phyloP scores from a whole-genome alignment of 1,140 invertebrate genomes.

The Drosophila gunungcola region DNA sequence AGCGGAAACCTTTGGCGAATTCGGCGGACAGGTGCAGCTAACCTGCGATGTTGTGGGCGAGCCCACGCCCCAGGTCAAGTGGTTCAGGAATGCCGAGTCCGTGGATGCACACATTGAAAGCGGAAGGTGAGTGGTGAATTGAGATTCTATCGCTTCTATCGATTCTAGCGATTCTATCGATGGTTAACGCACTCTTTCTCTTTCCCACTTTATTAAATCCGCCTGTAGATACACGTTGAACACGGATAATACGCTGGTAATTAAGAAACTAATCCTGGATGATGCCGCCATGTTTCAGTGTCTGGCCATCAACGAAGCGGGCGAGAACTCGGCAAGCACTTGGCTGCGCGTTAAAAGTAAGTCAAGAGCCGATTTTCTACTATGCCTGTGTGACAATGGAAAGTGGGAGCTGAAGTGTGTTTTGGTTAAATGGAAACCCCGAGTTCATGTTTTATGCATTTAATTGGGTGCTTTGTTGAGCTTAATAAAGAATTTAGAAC shows the following conservation, averaged over 20 bases:
- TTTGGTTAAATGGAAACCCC: not conserved
- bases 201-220: not conserved
- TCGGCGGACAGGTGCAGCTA: constrained; percentile 89
- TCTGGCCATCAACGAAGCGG: constrained; percentile 94
- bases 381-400: constrained; percentile 9
- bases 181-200: not conserved
- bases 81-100: constrained; percentile 90
- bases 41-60: constrained; percentile 92
- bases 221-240: constrained; percentile 75
- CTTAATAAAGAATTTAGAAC: too few relatives aligned
- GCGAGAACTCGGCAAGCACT: constrained; percentile 94
- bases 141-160: not conserved
- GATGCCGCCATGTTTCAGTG: constrained; percentile 99
- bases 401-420: too few relatives aligned
- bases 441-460: not conserved
- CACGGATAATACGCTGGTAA: constrained; percentile 92
- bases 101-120: constrained; percentile 85
- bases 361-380: constrained; percentile 82
- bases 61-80: constrained; percentile 91
- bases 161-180: too few relatives aligned
- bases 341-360: constrained; percentile 98
- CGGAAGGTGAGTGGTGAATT: constrained; percentile 78
- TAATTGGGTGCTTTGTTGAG: too few relatives aligned
- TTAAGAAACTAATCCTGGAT: constrained; percentile 92
- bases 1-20: constrained; percentile 92